Conservation (phyloP, 2,113 vertebrate species). For the Synchiropus splendidus region DNA sequence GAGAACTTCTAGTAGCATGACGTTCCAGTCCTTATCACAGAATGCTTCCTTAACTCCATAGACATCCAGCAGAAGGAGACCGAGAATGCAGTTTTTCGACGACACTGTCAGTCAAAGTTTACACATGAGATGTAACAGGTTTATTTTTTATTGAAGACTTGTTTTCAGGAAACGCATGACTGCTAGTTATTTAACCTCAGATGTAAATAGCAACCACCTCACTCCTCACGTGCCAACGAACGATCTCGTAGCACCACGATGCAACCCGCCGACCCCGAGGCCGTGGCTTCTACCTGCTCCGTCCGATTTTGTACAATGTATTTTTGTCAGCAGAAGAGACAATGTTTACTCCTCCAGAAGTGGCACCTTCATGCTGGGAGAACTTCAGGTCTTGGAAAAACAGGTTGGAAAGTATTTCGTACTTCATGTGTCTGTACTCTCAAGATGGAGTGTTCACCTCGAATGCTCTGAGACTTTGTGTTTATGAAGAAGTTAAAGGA, state of each 20-base stretch:
- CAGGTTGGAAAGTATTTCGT: too few species aligned
- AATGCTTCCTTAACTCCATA: conserved; percentile 29
- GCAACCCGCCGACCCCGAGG: conserved; percentile 49
- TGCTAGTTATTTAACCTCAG: conserved; percentile 20
- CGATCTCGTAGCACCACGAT: conserved; percentile 52
- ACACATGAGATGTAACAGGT: conserved; percentile 35
- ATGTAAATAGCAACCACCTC: conserved; percentile 58
- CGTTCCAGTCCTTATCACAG: conserved; percentile 6
- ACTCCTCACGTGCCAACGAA: conserved; percentile 57
- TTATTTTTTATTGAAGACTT: conserved; percentile 35
- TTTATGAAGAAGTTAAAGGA: too few species aligned
- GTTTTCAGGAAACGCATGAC: conserved; percentile 48
- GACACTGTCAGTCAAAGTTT: conserved; percentile 7
- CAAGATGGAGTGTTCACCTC: too few species aligned
- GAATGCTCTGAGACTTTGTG: too few species aligned
- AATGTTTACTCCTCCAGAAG: too few species aligned
- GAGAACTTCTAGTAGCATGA: conserved; percentile 47
- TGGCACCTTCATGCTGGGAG: too few species aligned
- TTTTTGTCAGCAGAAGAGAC: too few species aligned
- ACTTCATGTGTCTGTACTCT: too few species aligned
- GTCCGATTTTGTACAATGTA: too few species aligned
- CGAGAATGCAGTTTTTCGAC: conserved; percentile 23
- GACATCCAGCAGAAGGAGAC: conserved; percentile 10
- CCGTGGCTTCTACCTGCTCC: too few species aligned
- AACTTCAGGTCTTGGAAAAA: too few species aligned